A percentile compares a stretch with the other conserved stretches of the same genome.
These are phyloP conservation scores for Carposina sasakii DNA, from an alignment of 1,140 invertebrate genomes.

Conservation along the genomic window DNA sequence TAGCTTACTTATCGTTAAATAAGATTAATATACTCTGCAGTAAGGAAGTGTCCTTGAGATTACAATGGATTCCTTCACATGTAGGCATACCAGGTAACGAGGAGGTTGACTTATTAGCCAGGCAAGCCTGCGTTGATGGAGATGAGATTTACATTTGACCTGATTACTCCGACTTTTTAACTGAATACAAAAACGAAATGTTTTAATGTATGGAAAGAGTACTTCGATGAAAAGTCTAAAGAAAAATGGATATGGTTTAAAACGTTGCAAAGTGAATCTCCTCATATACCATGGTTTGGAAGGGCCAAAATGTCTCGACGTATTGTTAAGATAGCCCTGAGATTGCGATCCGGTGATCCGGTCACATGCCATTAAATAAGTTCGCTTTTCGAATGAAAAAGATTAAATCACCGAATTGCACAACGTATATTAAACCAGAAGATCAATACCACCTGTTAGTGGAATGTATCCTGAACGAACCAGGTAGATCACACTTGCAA, in stretches of 20 bases:
- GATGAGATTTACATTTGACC: not conserved
- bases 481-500: not conserved
- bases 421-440: not conserved
- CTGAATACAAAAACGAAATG: not conserved
- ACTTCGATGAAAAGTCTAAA: slow-evolving; percentile 1
- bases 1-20: not conserved
- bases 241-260: slow-evolving; percentile 8
- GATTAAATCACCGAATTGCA: not conserved
- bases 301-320: not conserved
- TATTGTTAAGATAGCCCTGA: not conserved
- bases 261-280: not conserved
- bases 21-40: too few relatives aligned
- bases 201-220: not conserved
- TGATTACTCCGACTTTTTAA: not conserved
- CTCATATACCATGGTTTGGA: not conserved
- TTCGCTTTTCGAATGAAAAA: slow-evolving; percentile 1
- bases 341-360: slow-evolving; percentile 5
- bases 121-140: not conserved
- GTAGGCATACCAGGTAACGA: slow-evolving; percentile 1
- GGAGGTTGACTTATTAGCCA: slow-evolving; percentile 1
- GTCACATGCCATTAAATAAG: slow-evolving; percentile 3
- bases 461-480: slow-evolving; percentile 2
- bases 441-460: not conserved
- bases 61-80: slow-evolving; percentile 11
- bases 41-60: too few relatives aligned